Base-by-base conservation (phyloP, 1,140 invertebrate genomes). In the Magallana gigas region DNA sequence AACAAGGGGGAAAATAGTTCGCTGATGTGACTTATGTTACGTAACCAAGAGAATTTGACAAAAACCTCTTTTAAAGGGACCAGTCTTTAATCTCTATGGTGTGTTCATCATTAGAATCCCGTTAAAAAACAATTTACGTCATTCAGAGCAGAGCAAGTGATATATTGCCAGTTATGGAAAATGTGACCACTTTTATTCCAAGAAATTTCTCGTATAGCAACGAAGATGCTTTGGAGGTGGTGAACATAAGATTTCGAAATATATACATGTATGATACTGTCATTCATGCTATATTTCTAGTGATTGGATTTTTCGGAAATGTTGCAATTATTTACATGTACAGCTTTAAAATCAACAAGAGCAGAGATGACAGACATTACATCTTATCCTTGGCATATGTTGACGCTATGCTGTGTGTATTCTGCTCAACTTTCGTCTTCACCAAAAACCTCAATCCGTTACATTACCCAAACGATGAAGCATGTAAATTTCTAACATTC, bases 311-410 rank as follows among this genome's bases (percentile, higher is more conserved):
- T 14, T 56, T 58, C 14, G 81, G 81, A 83, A 83, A 83, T 29
- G n/a, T 29, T 58, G 1, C 57, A 2, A 56, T 83, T 48, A 83
- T 83, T 83, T 23, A 57, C 16, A 58, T 57, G 14, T 83, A 83
- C 81, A 83, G 57, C 9, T 57, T 57, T 23, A 83, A 16, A 29
- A 57, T 83, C n/a, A 57, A 56, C 6, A 83, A 56, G 16, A 57
- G 57, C 16, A 83, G 81, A 83, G 81, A 57, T 8, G 81, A 58
- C 81, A 57, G 81, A 57, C 57, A 57, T 16, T 83, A 57, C 57
- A 83, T 83, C n/a, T 57, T 83, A 57, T 16, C 57, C 8, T 58
- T 83, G n/a, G 81, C 81, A n/a, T 57, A 57, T n/a, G 81, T 83
- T 11, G 81, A 83, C 48, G 18, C 14, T 57, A 23, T 83, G 36